These are phyloP conservation scores for Centroberyx gerrardi DNA, from an alignment of 2,797 vertebrate species.

Conservation along the genomic window DNA sequence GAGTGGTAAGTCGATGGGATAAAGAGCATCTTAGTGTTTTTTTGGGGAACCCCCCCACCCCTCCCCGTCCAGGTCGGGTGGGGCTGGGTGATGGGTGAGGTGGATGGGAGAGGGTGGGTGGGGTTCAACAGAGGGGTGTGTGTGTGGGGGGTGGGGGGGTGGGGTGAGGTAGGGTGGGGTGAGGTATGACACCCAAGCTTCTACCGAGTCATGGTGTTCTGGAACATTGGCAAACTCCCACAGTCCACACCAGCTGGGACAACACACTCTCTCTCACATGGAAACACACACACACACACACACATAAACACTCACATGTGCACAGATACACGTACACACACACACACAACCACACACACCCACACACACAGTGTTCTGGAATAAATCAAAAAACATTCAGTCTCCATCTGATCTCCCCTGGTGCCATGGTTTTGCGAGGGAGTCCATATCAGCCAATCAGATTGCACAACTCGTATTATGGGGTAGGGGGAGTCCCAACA, in stretches of 20 bases:
- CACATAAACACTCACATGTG: constrained; percentile 46
- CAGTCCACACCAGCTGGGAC: constrained; percentile 6
- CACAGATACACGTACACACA: constrained; percentile 16
- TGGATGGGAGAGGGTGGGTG: constrained; percentile 39
- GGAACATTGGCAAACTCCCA: constrained; percentile 56
- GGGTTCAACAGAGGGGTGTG: constrained; percentile 11
- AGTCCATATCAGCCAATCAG: constrained; percentile 40
- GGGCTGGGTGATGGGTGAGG: constrained; percentile 35
- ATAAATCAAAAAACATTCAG: constrained; percentile 41
- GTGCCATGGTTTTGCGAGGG: constrained; percentile 32
- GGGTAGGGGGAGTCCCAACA: constrained; percentile 62
- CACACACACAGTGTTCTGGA: constrained; percentile 18
- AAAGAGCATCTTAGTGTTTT: constrained; percentile 9
- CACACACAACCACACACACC: background rate
- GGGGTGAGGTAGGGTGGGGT: background rate
- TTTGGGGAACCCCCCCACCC: constrained; percentile 4
- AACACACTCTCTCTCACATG: constrained; percentile 27
- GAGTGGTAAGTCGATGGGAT: background rate
- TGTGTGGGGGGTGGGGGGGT: constrained; percentile 22
- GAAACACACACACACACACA: constrained; percentile 50
- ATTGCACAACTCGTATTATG: constrained; percentile 44
- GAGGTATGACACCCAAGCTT: constrained; percentile 37
- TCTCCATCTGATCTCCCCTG: constrained; percentile 36
- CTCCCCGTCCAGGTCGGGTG: constrained; percentile 33
- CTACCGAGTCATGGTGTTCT: constrained; percentile 48